These are phyloP conservation scores for Planiliza haematocheilus DNA, from an alignment of 2,113 vertebrate species.

Conservation along the genomic window DNA sequence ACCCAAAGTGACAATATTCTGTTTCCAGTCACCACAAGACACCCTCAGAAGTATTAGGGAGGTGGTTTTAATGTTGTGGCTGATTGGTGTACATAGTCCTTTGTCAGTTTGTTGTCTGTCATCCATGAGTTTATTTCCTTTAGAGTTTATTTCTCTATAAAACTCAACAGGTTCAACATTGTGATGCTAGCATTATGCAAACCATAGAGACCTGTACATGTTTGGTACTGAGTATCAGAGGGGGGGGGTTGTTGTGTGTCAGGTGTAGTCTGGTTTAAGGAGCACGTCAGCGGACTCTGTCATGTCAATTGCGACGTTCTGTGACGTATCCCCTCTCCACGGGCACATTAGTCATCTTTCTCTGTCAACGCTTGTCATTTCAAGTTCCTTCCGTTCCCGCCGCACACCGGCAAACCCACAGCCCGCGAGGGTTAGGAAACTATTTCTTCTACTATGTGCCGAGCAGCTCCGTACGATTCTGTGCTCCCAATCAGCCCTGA, in stretches of 20 bases:
- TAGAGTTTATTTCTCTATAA: no score
- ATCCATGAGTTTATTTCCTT: no score
- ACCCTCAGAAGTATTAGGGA: no score
- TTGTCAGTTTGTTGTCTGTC: no score
- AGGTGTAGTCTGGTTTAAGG: slow-evolving; percentile 33
- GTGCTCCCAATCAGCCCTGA: slow-evolving; percentile 33
- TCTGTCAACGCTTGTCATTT: slow-evolving; percentile 67
- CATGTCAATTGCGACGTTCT: slow-evolving; percentile 35
- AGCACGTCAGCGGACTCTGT: slow-evolving; percentile 22
- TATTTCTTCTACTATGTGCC: slow-evolving; percentile 11
- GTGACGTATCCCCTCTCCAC: slow-evolving; percentile 43
- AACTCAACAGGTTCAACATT: background rate
- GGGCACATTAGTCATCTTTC: slow-evolving; percentile 66
- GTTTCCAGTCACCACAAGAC: no score
- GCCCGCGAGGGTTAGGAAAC: background rate
- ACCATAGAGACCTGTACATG: background rate
- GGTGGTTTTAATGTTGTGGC: no score
- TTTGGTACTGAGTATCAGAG: background rate
- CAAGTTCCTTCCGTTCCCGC: slow-evolving; percentile 39
- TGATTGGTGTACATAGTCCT: no score
- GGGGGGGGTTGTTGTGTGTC: slow-evolving; percentile 3
- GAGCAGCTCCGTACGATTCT: background rate
- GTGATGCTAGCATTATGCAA: no score
- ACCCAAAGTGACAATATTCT: no score
- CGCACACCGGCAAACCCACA: slow-evolving; percentile 22